These are phyloP conservation scores for Pelecanus crispus DNA, from an alignment of 2,113 vertebrate species.

Conservation along the genomic window DNA sequence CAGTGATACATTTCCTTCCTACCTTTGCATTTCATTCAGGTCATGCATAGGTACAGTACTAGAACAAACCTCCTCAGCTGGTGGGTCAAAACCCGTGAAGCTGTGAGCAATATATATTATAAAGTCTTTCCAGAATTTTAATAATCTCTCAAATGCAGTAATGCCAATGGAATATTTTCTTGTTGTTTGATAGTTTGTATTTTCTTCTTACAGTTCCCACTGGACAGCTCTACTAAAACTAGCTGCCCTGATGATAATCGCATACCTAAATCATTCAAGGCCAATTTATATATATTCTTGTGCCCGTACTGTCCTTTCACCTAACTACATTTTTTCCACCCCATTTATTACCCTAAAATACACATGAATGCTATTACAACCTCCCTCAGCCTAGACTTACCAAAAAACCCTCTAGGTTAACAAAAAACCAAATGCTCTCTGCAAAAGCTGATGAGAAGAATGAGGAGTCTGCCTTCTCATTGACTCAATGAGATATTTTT, in stretches of 20 bases:
- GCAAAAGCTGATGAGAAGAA: neutral
- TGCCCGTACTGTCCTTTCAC: neutral
- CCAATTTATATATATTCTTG: neutral
- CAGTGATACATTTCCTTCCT: neutral
- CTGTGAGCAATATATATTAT: neutral
- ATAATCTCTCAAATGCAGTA: neutral
- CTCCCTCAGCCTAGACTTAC: neutral
- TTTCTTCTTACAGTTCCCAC: neutral
- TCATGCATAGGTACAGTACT: neutral
- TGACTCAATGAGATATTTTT: neutral
- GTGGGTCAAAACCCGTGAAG: neutral
- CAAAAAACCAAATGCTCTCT: neutral
- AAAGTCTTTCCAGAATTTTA: neutral
- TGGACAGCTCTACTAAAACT: neutral
- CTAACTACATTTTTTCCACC: neutral
- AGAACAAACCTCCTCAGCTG: neutral
- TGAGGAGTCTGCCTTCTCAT: neutral
- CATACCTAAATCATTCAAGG: neutral
- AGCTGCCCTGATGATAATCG: neutral
- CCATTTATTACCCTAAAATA: neutral
- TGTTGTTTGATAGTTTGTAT: neutral
- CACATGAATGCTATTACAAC: neutral
- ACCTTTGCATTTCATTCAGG: neutral
- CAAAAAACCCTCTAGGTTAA: neutral
- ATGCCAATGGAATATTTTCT: neutral